These are phyloP conservation scores for Diachasmimorpha longicaudata DNA, from an alignment of 1,140 invertebrate genomes.

Conservation along the genomic window DNA sequence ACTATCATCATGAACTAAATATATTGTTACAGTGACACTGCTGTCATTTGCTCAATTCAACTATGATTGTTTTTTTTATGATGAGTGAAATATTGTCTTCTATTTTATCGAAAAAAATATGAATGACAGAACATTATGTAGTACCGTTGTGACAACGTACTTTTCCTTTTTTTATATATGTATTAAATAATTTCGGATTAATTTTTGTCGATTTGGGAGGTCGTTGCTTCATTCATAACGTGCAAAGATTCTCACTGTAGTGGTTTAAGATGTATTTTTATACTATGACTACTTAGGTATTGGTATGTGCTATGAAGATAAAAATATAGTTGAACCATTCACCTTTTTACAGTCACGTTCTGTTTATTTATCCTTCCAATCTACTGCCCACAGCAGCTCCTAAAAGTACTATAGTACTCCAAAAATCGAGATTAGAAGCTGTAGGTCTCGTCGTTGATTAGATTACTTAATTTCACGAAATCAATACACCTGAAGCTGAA, in stretches of 20 bases:
- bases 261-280: slow-evolving; percentile 42
- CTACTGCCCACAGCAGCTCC: too few relatives aligned
- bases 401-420: too few relatives aligned
- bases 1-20: not conserved
- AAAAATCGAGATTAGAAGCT: too few relatives aligned
- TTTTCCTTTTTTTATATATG: slow-evolving; percentile 11
- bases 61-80: not conserved
- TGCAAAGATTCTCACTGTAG: slow-evolving; percentile 31
- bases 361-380: not conserved
- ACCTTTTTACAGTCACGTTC: not conserved
- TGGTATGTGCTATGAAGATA: not conserved
- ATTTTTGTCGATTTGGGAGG: not conserved
- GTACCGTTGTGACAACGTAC: not conserved
- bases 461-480: too few relatives aligned
- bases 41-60: slow-evolving; percentile 1
- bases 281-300: slow-evolving; percentile 23
- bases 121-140: not conserved
- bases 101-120: not conserved
- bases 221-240: slow-evolving; percentile 26
- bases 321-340: not conserved
- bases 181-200: not conserved
- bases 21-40: not conserved
- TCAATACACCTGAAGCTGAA: too few relatives aligned
- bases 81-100: not conserved
- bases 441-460: too few relatives aligned